Base-by-base conservation (phyloP, 2,113 vertebrate genomes). In the Oceanites oceanicus region DNA sequence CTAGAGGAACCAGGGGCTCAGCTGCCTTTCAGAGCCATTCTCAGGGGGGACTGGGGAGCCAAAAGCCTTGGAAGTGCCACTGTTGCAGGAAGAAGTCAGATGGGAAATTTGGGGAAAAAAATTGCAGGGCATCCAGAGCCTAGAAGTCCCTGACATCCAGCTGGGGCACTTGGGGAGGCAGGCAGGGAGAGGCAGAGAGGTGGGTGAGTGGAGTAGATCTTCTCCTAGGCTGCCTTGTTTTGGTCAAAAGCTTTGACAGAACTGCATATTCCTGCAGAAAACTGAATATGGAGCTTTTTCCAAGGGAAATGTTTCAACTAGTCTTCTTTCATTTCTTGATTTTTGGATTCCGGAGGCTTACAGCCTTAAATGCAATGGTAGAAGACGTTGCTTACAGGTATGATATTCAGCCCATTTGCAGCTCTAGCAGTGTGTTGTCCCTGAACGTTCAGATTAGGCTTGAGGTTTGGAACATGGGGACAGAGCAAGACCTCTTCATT, bases 31-130 rank as follows among this genome's bases (percentile, higher is more conserved):
- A 52, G 62, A 61, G 16, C 11, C 11, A 12, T 73, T 74, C 12
- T 30, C 1, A 38, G 1, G 16, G 3, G 10, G 2, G 4, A 38
- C 5, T 59, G 27, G n/a, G 56, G 9, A 67, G 7, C 6, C 11
- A 0, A 11, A 78, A 93, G 30, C 15, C 23, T 90, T 32, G 34
- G 2, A 90, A 90, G 4, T 47, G 12, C 20, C 20, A 62, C 45
- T 61, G 9, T 63, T 71, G 8, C 7, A 68, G 14, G 30, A 52
- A 63, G 29, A 63, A 30, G 30, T 55, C 52, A 87, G 29, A 17
- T 21, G 8, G 29, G 18, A 12, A 82, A 21, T 65, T 47, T 58
- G 36, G 10, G 23, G 12, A 58, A 61, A 65, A 55, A 65, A 67
- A 42, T 55, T 29, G 7, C 0, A 6, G 36, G 34, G 5, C 14